Percentiles rank a stretch among this genome's conserved stretches.
phyloP scores from a whole-genome alignment of 2,113 vertebrate genomes.

The Plectropomus leopardus region DNA sequence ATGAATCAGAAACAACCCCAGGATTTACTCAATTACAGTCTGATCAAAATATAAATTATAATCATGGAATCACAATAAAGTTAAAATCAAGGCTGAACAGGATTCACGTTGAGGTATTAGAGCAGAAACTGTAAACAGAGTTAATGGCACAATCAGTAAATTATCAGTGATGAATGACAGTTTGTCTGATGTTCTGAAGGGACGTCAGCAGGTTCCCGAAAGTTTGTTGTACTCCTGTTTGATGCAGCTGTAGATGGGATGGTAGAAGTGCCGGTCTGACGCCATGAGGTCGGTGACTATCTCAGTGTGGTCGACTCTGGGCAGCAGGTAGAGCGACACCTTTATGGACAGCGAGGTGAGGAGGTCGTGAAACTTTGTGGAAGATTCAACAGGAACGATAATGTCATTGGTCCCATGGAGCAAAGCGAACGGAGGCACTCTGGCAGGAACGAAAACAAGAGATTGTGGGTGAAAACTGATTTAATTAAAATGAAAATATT shows the following conservation, averaged over 20 bases:
- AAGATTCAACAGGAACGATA: slow-evolving; percentile 80
- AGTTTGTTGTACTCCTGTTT: slow-evolving; percentile 77
- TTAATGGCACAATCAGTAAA: slow-evolving; percentile 18
- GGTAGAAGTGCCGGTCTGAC: slow-evolving; percentile 77
- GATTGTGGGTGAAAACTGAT: neutral
- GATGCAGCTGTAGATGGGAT: slow-evolving; percentile 77
- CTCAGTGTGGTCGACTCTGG: slow-evolving; percentile 77
- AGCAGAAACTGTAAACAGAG: slow-evolving; percentile 21
- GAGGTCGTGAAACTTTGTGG: slow-evolving; percentile 75
- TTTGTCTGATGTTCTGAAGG: neutral
- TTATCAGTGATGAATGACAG: neutral
- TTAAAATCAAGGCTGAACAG: slow-evolving; percentile 7
- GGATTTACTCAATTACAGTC: slow-evolving; percentile 5
- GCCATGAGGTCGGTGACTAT: slow-evolving; percentile 83
- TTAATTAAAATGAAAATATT: too few relatives aligned
- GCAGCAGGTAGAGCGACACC: slow-evolving; percentile 79
- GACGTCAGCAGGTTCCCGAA: slow-evolving; percentile 38
- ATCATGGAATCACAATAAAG: slow-evolving; percentile 13
- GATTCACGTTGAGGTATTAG: slow-evolving; percentile 10
- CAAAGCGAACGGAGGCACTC: slow-evolving; percentile 80
- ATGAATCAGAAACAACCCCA: neutral
- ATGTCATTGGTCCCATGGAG: slow-evolving; percentile 82
- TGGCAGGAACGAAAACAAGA: slow-evolving; percentile 38
- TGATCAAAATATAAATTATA: neutral
- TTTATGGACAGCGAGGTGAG: slow-evolving; percentile 73